phyloP scores from a whole-genome alignment of 2,113 vertebrate genomes.

The Chascanopsetta lugubris region DNA sequence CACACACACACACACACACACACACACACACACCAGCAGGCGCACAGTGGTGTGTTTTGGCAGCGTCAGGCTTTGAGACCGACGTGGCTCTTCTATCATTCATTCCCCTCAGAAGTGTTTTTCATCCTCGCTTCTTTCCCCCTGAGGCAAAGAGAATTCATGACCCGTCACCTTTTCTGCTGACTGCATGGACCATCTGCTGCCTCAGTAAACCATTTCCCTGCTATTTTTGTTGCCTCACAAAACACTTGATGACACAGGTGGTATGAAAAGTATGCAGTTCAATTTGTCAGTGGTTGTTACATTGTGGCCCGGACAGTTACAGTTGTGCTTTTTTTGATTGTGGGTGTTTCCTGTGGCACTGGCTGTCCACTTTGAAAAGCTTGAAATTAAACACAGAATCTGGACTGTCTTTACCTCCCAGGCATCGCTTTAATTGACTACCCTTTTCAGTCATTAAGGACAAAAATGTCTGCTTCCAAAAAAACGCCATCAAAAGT shows the following conservation, averaged over 20 bases:
- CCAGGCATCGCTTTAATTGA: too few species aligned
- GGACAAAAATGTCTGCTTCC: too few species aligned
- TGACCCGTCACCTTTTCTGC: slow-evolving; percentile 74
- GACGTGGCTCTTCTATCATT: slow-evolving; percentile 60
- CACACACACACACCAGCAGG: slow-evolving; percentile 21
- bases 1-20: slow-evolving; percentile 9
- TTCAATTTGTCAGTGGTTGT: slow-evolving; percentile 66
- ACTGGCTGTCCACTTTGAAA: background rate
- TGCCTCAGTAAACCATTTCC: slow-evolving; percentile 59
- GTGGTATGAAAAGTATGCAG: slow-evolving; percentile 61
- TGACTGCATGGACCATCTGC: slow-evolving; percentile 63
- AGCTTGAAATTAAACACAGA: background rate
- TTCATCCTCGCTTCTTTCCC: slow-evolving; percentile 44
- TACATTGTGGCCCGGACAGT: slow-evolving; percentile 38
- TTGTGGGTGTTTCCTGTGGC: slow-evolving; percentile 42
- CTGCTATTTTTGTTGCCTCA: slow-evolving; percentile 55
- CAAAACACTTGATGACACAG: slow-evolving; percentile 72
- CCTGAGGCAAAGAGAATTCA: slow-evolving; percentile 68
- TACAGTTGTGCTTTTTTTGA: slow-evolving; percentile 59
- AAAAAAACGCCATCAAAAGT: too few species aligned
- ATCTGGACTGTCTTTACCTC: slow-evolving; percentile 12
- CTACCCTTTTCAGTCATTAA: too few species aligned
- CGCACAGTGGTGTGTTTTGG: slow-evolving; percentile 27
- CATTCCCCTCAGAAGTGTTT: slow-evolving; percentile 62
- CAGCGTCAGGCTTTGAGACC: slow-evolving; percentile 48